These are phyloP conservation scores for Girardinus metallicus DNA, from an alignment of 2,797 vertebrate genomes.

Conservation along the genomic window DNA sequence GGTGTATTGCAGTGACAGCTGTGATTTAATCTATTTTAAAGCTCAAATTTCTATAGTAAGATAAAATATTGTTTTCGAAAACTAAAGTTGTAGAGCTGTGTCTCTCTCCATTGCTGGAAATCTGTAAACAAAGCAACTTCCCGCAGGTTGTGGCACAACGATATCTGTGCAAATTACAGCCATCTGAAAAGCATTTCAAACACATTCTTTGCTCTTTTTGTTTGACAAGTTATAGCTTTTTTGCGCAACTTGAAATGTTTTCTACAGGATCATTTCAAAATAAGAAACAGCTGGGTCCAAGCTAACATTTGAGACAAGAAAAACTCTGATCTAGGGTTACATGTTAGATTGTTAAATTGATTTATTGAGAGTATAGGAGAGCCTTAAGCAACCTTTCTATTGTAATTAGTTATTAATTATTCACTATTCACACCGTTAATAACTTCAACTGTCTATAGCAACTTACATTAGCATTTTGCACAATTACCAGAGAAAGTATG, in stretches of 20 bases:
- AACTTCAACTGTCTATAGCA: background rate
- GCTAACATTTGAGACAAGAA: background rate
- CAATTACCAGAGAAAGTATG: background rate
- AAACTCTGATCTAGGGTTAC: background rate
- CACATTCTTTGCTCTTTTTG: conserved; percentile 1
- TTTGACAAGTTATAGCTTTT: conserved; percentile 1
- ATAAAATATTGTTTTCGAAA: background rate
- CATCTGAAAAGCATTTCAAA: background rate
- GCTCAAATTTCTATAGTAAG: background rate
- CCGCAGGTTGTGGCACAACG: background rate
- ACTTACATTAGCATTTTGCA: background rate
- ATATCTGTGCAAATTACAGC: background rate
- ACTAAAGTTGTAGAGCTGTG: background rate
- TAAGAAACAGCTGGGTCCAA: background rate
- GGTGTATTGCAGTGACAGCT: background rate
- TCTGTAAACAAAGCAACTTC: background rate
- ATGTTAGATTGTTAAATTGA: background rate
- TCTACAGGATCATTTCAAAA: background rate
- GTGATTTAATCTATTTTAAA: background rate
- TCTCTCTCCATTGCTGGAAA: background rate
- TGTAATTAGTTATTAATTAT: background rate
- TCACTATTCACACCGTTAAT: background rate
- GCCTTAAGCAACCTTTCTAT: background rate
- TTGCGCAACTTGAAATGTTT: background rate
- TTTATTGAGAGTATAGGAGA: background rate